These are phyloP conservation scores for Tortrix viridana DNA, from an alignment of 2,888 invertebrate genomes.

Conservation along the genomic window DNA sequence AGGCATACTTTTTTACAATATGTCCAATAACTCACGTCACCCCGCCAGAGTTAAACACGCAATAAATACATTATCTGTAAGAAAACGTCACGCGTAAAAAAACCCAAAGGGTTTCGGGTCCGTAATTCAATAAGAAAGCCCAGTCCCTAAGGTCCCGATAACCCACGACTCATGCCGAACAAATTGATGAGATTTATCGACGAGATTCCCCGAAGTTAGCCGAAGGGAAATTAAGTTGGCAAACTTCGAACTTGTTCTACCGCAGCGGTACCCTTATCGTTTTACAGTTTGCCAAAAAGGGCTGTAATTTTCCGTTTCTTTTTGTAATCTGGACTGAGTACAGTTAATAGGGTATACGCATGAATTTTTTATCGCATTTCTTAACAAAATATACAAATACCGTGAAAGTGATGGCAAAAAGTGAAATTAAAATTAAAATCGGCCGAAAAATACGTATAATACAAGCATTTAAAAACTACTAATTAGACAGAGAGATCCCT, in stretches of 20 bases:
- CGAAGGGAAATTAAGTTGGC: conserved; percentile 75
- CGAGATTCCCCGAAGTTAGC: conserved; percentile 73
- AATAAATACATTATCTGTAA: conserved; percentile 43
- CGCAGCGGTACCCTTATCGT: conserved; percentile 60
- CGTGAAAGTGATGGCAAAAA: too few species aligned
- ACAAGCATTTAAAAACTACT: too few species aligned
- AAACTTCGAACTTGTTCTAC: conserved; percentile 65
- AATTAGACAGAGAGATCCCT: too few species aligned
- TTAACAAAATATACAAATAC: too few species aligned
- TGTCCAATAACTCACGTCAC: conserved; percentile 25
- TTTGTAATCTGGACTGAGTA: not conserved
- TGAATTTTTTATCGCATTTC: too few species aligned
- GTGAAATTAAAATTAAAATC: too few species aligned
- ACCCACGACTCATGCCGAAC: conserved; percentile 61
- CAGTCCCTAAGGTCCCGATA: conserved; percentile 57
- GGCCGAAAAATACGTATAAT: too few species aligned
- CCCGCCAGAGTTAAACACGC: conserved; percentile 36
- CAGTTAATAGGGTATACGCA: too few species aligned
- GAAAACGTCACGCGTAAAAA: conserved; percentile 44
- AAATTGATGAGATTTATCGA: conserved; percentile 77
- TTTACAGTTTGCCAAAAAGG: conserved; percentile 48
- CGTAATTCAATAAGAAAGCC: conserved; percentile 70
- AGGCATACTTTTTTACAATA: conserved; percentile 13
- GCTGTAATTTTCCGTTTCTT: conserved; percentile 38
- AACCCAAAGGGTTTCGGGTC: conserved; percentile 35